Evolutionary conservation across 2,113 vertebrate species (phyloP).

Genomic region (Capra hircus): DNA sequence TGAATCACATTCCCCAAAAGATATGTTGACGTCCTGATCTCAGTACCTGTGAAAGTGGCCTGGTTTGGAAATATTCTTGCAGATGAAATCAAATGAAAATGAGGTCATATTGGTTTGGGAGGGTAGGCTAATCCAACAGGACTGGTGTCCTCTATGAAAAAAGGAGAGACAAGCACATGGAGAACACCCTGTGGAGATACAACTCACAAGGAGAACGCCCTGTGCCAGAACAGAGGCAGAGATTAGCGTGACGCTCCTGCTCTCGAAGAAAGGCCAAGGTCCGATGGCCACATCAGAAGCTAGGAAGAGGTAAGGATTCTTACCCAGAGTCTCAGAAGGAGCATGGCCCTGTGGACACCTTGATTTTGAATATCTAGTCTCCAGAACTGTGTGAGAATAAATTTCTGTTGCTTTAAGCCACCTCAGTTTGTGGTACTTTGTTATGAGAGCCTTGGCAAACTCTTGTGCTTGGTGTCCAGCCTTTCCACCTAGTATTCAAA

Average conservation of each 20-base stretch:
- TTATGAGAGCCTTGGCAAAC: background rate
- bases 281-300: background rate
- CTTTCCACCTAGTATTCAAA: background rate
- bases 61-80: background rate
- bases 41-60: background rate
- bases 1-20: background rate
- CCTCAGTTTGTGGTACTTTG: background rate
- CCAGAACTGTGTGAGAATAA: background rate
- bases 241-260: fast-evolving
- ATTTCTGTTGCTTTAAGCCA: background rate
- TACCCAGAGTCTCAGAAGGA: background rate
- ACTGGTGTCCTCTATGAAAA: background rate
- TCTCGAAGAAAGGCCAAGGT: background rate
- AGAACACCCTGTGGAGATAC: background rate
- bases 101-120: background rate
- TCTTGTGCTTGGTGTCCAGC: too few species aligned
- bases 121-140: background rate
- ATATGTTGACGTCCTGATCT: background rate
- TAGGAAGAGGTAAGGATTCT: background rate
- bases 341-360: background rate
- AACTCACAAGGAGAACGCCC: background rate
- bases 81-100: background rate
- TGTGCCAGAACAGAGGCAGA: background rate
- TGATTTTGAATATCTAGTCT: background rate
- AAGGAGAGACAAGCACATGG: background rate